These are phyloP conservation scores for Keiferia lycopersicella DNA, from an alignment of 2,888 invertebrate genomes.

Conservation along the genomic window DNA sequence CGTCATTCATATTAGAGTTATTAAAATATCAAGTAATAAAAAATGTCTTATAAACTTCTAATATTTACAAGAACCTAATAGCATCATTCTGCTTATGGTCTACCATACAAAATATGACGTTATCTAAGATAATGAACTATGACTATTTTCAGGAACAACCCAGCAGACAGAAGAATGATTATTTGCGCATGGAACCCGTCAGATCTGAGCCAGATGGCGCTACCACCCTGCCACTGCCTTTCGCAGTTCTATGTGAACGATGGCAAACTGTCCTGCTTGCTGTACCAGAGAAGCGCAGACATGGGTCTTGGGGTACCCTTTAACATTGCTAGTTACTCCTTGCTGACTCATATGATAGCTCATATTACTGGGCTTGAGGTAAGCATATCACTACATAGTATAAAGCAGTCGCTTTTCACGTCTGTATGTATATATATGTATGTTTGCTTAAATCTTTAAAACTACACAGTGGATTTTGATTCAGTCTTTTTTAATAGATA, in stretches of 20 bases:
- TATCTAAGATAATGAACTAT: background rate
- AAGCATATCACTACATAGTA: too few species aligned
- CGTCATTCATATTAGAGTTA: too few species aligned
- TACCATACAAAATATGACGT: too few species aligned
- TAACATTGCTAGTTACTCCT: conserved; percentile 97
- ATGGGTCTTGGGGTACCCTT: conserved; percentile 99
- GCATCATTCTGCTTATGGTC: too few species aligned
- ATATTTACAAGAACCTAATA: too few species aligned
- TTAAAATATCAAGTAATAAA: too few species aligned
- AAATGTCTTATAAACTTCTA: too few species aligned
- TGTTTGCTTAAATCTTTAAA: too few species aligned
- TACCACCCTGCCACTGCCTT: conserved; percentile 98
- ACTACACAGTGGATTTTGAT: too few species aligned
- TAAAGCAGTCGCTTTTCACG: too few species aligned
- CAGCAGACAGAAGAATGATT: conserved; percentile 93
- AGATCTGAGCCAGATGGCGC: conserved; percentile 94
- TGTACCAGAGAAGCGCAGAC: conserved; percentile 98
- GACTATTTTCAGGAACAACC: conserved; percentile 82
- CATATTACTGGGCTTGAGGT: conserved; percentile 95
- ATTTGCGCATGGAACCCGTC: conserved; percentile 97
- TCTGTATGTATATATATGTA: too few species aligned
- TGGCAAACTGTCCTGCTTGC: conserved; percentile 92
- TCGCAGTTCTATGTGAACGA: conserved; percentile 95
- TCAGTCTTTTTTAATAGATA: too few species aligned
- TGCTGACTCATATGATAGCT: conserved; percentile 97